These are phyloP conservation scores for Luscinia luscinia DNA, from an alignment of 2,797 vertebrate genomes.

Conservation along the genomic window DNA sequence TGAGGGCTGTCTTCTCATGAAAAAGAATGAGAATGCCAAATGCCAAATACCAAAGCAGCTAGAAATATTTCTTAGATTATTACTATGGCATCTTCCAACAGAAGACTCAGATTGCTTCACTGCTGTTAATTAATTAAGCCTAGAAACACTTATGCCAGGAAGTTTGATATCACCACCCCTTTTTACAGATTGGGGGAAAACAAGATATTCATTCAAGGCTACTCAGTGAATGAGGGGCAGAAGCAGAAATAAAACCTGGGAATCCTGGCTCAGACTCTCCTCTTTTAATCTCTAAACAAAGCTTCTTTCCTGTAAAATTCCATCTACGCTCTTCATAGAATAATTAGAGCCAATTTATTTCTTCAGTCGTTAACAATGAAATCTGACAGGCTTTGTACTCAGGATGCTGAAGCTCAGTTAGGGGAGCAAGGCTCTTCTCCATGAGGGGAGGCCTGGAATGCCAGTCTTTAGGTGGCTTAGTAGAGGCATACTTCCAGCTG, in stretches of 20 bases:
- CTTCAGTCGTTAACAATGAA: slow-evolving; percentile 65
- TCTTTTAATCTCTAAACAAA: slow-evolving; percentile 44
- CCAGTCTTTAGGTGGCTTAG: slow-evolving; percentile 60
- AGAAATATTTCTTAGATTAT: slow-evolving; percentile 43
- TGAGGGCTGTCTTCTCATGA: neutral
- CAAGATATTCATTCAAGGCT: neutral
- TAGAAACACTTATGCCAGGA: slow-evolving; percentile 21
- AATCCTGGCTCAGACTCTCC: neutral
- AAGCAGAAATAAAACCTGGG: slow-evolving; percentile 45
- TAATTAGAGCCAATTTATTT: slow-evolving; percentile 60
- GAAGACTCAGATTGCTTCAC: slow-evolving; percentile 37
- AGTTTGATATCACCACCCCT: neutral
- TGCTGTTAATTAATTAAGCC: slow-evolving; percentile 54
- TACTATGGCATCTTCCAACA: neutral
- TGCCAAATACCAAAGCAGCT: neutral
- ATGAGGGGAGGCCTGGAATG: slow-evolving; percentile 65
- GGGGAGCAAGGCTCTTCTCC: slow-evolving; percentile 49
- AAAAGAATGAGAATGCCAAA: slow-evolving; percentile 34
- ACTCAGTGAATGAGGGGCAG: neutral
- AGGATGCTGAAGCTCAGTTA: slow-evolving; percentile 41
- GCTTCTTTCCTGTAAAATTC: slow-evolving; percentile 51
- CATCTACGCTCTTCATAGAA: slow-evolving; percentile 26
- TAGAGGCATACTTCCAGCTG: slow-evolving; percentile 21
- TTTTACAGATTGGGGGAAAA: slow-evolving; percentile 7
- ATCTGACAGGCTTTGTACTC: slow-evolving; percentile 66